Evolutionary conservation across 35 echinoderm and acorn worm species (phyloP).

Genomic region (Apostichopus parvimensis): DNA sequence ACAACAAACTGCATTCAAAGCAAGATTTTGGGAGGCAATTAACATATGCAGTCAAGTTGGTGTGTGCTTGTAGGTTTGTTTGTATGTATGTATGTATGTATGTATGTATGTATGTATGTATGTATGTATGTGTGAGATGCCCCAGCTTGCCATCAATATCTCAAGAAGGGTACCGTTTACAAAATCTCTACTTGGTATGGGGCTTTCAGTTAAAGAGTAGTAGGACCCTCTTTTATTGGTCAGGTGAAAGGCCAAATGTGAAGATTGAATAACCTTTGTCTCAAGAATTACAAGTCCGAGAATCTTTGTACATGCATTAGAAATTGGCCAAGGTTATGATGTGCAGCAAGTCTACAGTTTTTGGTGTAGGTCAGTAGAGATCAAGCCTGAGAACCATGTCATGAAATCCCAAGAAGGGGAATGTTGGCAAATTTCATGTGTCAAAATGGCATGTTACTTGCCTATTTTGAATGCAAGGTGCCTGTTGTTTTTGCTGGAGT

Average conservation of each 20-base stretch:
- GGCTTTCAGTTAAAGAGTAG: neutral
- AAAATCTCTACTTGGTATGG: neutral
- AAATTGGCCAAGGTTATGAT: no score
- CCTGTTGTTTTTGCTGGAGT: no score
- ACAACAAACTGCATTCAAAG: no score
- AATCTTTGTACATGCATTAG: no score
- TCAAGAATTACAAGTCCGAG: no score
- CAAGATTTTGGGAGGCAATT: neutral
- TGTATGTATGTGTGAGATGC: neutral
- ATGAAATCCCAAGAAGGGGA: neutral
- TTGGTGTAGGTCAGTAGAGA: neutral
- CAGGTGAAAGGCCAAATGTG: neutral
- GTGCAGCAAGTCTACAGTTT: neutral
- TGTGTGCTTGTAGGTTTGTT: neutral
- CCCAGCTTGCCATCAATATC: neutral
- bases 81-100: no score
- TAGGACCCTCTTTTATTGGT: neutral
- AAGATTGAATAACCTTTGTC: neutral
- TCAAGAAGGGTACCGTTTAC: neutral
- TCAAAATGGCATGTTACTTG: no score
- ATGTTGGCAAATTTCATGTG: neutral
- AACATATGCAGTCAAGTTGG: neutral
- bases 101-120: no score
- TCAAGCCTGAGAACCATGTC: neutral
- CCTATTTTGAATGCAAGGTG: no score